Evolutionary conservation across 2,797 vertebrate species (phyloP).

Genomic region (Karalla daura): DNA sequence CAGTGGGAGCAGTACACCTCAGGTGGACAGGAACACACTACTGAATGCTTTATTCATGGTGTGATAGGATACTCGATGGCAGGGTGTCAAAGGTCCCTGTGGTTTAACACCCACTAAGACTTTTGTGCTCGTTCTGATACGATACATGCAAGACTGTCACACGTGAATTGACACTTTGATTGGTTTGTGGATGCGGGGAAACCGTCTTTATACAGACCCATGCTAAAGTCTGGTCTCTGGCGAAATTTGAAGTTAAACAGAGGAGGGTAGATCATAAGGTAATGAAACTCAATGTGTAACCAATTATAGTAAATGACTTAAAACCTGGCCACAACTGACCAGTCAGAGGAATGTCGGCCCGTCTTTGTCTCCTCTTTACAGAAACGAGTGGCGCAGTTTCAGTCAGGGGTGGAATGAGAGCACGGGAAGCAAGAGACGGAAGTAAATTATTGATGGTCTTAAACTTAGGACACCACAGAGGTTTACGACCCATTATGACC

Average conservation of each 20-base stretch:
- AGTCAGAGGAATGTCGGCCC: background rate
- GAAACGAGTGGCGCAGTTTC: slow-evolving; percentile 18
- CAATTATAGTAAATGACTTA: background rate
- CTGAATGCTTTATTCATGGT: slow-evolving; percentile 63
- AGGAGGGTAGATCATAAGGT: background rate
- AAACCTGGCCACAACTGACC: background rate
- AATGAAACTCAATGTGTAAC: background rate
- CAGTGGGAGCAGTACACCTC: slow-evolving; percentile 26
- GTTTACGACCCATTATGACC: slow-evolving; percentile 66
- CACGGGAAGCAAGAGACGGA: slow-evolving; percentile 28
- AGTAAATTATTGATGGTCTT: slow-evolving; percentile 70
- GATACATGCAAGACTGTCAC: slow-evolving; percentile 13
- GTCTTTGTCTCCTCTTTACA: slow-evolving; percentile 21
- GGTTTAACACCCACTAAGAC: slow-evolving; percentile 52
- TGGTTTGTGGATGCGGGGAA: slow-evolving; percentile 32
- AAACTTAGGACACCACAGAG: slow-evolving; percentile 49
- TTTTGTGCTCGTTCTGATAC: slow-evolving; percentile 13
- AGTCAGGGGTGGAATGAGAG: slow-evolving; percentile 17
- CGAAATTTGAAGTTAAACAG: slow-evolving; percentile 3
- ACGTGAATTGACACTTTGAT: slow-evolving; percentile 26
- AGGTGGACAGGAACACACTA: slow-evolving; percentile 30
- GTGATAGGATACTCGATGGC: slow-evolving; percentile 15
- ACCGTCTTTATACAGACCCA: no score
- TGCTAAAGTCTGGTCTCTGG: background rate
- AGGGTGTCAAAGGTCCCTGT: slow-evolving; percentile 45